Base-by-base conservation (phyloP, 2,888 invertebrate species). In the Dioctria rufipes region DNA sequence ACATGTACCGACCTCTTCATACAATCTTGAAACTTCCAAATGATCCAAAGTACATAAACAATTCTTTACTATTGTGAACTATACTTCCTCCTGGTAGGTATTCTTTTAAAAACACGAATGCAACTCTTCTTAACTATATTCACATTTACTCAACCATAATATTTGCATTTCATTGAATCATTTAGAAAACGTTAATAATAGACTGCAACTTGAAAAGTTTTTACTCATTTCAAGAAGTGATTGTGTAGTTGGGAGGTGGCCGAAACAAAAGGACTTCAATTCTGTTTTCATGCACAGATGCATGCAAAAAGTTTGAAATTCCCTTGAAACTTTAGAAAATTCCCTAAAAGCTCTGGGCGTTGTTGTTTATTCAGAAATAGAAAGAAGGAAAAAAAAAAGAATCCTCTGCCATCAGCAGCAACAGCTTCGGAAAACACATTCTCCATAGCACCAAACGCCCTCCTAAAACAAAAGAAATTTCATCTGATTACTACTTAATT, bases 401-500 rank as follows among this genome's bases (percentile, higher is more conserved):
- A 61, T 8, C 13, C 46, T 60, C 75, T 75, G 75, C 61, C 75
- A 75, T 60, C n/a, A 60, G 75, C 75, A 75, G 75, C 75, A 75
- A 61, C 61, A 75, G 75, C 75, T 13, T 58, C 46, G 75, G 51
- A 71, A 71, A 71, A 71, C 71, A 75, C 11, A 25, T 40, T 75
- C 75, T 61, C 75, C 60, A 13, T 13, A 58, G 75, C 75, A 61
- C 43, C 42, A 37, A 60, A 51, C 75, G n/a, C 75, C 75, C 75
- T 60, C 60, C 78, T 61, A 71, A 71, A 71, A 80, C 65, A 80
- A 75, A 80, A 63, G 73, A 80, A 80, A 75, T 66, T 66, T 67
- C 67, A 80, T 80, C 75, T 80, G 80, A 80, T 80, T 80, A 80
- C 80, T 80, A 80, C 80, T 80, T 80, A 80, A 80, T 80, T 80